These are phyloP conservation scores for Lucilia cuprina DNA, from an alignment of 1,140 invertebrate species.

Conservation along the genomic window DNA sequence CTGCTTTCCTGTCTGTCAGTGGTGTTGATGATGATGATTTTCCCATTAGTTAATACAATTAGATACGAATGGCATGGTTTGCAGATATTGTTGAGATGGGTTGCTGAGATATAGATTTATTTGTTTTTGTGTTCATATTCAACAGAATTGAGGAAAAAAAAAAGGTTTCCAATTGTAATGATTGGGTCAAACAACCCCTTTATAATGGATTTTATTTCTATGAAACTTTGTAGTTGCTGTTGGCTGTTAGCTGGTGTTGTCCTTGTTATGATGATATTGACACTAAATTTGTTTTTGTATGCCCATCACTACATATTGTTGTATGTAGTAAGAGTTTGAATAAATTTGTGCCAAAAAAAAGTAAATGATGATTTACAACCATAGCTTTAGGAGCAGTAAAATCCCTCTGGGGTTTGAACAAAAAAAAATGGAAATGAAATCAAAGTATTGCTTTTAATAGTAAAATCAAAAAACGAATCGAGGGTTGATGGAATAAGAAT, in stretches of 20 bases:
- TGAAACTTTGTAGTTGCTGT: not conserved
- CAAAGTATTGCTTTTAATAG: not conserved
- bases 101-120: not conserved
- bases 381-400: not conserved
- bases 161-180: not conserved
- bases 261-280: not conserved
- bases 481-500: too few relatives aligned
- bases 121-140: not conserved
- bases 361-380: not conserved
- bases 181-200: conserved; percentile 13
- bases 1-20: not conserved
- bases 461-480: too few relatives aligned
- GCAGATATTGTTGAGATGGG: too few relatives aligned
- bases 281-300: not conserved
- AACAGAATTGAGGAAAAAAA: not conserved
- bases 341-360: not conserved
- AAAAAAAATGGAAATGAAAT: not conserved
- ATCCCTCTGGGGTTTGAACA: not conserved
- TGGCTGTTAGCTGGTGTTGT: not conserved
- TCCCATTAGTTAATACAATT: conserved; percentile 30
- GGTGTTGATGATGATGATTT: conserved; percentile 25
- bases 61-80: not conserved
- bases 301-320: too few relatives aligned
- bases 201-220: conserved; percentile 5
- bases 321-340: too few relatives aligned